Conservation (phyloP, 2,888 invertebrate species). For the Drosophila melanosoma region DNA sequence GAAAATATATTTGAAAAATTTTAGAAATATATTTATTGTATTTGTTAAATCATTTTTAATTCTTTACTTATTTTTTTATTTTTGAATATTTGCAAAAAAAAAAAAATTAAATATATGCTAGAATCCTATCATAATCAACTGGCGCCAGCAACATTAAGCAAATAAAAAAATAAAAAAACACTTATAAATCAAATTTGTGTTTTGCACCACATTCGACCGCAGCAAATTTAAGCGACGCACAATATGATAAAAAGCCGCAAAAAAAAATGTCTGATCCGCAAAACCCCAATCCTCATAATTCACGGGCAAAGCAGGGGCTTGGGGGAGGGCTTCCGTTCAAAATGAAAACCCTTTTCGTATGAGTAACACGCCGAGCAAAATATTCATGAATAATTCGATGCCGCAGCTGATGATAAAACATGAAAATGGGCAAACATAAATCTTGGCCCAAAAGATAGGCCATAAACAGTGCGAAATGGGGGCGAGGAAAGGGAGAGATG, state of each 20-base stretch:
- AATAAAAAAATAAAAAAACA: background rate
- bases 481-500: background rate
- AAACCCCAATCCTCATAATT: conserved; percentile 62
- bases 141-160: conserved; percentile 1
- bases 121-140: background rate
- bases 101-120: background rate
- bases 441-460: conserved; percentile 62
- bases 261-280: conserved; percentile 5
- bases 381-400: conserved; percentile 81
- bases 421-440: conserved; percentile 77
- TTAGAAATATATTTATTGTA: no score
- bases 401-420: conserved; percentile 79
- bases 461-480: conserved; percentile 49
- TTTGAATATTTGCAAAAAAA: no score
- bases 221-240: conserved; percentile 28
- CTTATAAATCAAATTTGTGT: conserved; percentile 67
- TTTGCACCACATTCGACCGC: conserved; percentile 68
- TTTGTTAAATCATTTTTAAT: background rate
- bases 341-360: conserved; percentile 75
- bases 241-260: conserved; percentile 63
- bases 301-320: conserved; percentile 44
- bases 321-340: conserved; percentile 21
- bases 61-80: no score
- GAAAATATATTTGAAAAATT: no score
- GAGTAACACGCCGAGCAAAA: conserved; percentile 68